phyloP scores from a whole-genome alignment of 2,113 vertebrate genomes.

The Steatornis caripensis region DNA sequence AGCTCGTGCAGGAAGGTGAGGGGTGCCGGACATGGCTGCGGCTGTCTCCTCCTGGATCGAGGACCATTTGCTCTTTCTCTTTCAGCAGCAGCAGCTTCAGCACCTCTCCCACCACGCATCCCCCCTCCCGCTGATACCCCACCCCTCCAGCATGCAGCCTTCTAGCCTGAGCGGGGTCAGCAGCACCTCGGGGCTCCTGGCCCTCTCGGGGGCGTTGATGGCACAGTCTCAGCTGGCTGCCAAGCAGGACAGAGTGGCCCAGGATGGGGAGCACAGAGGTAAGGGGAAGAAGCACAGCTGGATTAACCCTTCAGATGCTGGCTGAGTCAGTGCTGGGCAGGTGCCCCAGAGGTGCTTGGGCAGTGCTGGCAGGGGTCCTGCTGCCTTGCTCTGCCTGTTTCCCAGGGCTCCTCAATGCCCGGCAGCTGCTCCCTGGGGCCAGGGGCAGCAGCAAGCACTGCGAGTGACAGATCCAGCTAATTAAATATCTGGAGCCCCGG shows the following conservation, averaged over 20 bases:
- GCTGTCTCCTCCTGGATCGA: not conserved
- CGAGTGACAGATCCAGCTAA: not conserved
- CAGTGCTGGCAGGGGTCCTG: not conserved
- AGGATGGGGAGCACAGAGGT: constrained; percentile 84
- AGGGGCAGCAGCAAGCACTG: rapidly evolving
- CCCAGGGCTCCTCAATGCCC: not conserved
- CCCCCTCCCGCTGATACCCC: constrained; percentile 80
- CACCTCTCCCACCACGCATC: constrained; percentile 87
- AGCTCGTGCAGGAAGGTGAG: not conserved
- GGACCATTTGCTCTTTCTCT: constrained; percentile 49
- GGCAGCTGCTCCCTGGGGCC: not conserved
- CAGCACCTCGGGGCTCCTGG: constrained; percentile 78
- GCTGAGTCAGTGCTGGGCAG: not conserved
- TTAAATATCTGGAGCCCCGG: not conserved
- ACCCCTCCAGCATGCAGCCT: constrained; percentile 80
- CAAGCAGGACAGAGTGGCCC: constrained; percentile 82
- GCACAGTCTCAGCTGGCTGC: constrained; percentile 79
- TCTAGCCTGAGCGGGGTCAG: constrained; percentile 74
- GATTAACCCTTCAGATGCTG: not conserved
- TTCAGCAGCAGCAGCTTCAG: constrained; percentile 96
- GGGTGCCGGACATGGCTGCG: not conserved
- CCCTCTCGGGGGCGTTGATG: constrained; percentile 77
- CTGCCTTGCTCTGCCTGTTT: not conserved
- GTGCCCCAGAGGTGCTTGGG: rapidly evolving
- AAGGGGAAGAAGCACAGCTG: not conserved